These are phyloP conservation scores for Nesidiocoris tenuis DNA, from an alignment of 2,888 invertebrate genomes.

Conservation along the genomic window DNA sequence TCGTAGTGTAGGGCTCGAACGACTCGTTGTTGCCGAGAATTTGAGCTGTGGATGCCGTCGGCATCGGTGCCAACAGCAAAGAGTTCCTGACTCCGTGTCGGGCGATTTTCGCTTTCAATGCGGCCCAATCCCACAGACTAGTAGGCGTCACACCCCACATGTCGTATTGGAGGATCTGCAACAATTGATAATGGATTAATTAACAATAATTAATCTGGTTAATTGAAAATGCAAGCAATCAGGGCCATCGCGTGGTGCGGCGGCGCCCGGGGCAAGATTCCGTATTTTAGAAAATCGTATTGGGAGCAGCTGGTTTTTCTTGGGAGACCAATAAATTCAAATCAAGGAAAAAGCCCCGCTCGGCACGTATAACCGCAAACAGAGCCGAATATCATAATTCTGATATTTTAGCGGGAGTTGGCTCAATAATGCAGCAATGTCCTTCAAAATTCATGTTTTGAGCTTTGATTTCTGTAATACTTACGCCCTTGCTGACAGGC, in stretches of 20 bases:
- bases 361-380: too few species aligned
- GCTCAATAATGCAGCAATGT: too few species aligned
- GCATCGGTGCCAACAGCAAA: constrained; percentile 93
- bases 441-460: too few species aligned
- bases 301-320: background rate
- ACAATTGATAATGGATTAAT: constrained; percentile 30
- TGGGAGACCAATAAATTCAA: too few species aligned
- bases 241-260: too few species aligned
- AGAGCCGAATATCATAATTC: too few species aligned
- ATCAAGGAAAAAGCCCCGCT: too few species aligned
- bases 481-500: constrained; percentile 79
- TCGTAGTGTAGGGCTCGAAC: constrained; percentile 96
- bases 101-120: constrained; percentile 78
- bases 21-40: constrained; percentile 99
- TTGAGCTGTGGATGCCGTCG: constrained; percentile 98
- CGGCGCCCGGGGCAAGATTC: too few species aligned
- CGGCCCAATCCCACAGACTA: constrained; percentile 84
- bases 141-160: constrained; percentile 94
- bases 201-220: background rate
- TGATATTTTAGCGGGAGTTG: too few species aligned
- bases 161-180: constrained; percentile 87
- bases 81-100: constrained; percentile 91
- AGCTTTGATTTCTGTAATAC: constrained; percentile 16
- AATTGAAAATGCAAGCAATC: too few species aligned
- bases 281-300: too few species aligned